Conservation (phyloP, 2,113 vertebrate genomes). For the Sorex araneus region DNA sequence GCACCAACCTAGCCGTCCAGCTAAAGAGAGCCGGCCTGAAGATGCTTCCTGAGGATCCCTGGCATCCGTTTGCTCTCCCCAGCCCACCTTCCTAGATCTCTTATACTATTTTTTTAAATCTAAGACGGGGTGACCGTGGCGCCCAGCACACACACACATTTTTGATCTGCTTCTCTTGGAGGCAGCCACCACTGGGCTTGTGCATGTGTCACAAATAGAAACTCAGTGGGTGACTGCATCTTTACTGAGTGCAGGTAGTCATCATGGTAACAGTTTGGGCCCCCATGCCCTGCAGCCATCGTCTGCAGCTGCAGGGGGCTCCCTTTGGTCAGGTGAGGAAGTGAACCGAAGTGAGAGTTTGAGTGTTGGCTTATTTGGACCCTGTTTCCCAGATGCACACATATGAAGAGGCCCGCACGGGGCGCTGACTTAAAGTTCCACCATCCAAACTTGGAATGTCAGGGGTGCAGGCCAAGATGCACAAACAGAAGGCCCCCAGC, state of each 20-base stretch:
- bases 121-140: neutral
- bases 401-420: no score
- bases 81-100: neutral
- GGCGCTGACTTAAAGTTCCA: neutral
- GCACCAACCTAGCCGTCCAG: neutral
- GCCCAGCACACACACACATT: neutral
- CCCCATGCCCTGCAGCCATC: neutral
- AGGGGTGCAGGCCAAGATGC: neutral
- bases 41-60: neutral
- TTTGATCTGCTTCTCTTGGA: neutral
- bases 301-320: neutral
- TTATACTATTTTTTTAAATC: neutral
- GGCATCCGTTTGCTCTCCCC: neutral
- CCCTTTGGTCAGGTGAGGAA: neutral
- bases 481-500: neutral
- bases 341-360: conserved; percentile 2
- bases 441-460: neutral
- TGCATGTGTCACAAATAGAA: no score
- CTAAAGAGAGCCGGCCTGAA: conserved; percentile 43
- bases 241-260: neutral
- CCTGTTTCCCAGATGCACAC: neutral
- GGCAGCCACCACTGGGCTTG: neutral
- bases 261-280: no score
- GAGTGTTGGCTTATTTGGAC: neutral
- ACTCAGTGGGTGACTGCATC: no score